phyloP scores from a whole-genome alignment of 2,113 vertebrate genomes.

The Guaruba guarouba region DNA sequence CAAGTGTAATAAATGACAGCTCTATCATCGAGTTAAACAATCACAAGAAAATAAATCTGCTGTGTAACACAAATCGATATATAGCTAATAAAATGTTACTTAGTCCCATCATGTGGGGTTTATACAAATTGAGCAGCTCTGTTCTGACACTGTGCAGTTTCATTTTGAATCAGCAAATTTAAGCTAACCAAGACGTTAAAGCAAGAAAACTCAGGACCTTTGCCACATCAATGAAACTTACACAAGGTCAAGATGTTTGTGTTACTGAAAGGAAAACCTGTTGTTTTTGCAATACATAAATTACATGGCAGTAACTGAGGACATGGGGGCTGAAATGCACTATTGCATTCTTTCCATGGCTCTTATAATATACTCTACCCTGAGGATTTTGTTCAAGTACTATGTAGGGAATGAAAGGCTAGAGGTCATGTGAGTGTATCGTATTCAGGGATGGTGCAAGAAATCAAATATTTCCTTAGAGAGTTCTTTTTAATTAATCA shows the following conservation, averaged over 20 bases:
- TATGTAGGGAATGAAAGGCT: constrained; percentile 33
- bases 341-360: constrained; percentile 41
- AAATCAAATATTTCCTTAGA: constrained; percentile 26
- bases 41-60: background rate
- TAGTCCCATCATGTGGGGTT: background rate
- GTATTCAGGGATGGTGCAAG: background rate
- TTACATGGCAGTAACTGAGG: constrained; percentile 21
- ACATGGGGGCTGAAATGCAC: background rate
- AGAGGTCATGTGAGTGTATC: constrained; percentile 17
- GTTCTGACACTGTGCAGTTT: background rate
- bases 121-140: background rate
- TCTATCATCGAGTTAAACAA: background rate
- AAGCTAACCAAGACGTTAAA: background rate
- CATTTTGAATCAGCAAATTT: background rate
- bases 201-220: background rate
- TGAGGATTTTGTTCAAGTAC: constrained; percentile 25
- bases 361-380: constrained; percentile 37
- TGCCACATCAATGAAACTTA: background rate
- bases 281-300: constrained; percentile 42
- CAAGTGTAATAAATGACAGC: background rate
- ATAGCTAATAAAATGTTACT: background rate
- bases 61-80: background rate
- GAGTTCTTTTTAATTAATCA: constrained; percentile 53
- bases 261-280: constrained; percentile 32
- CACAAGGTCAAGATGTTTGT: constrained; percentile 4